These are phyloP conservation scores for Periparus ater DNA, from an alignment of 2,797 vertebrate genomes.

Conservation along the genomic window DNA sequence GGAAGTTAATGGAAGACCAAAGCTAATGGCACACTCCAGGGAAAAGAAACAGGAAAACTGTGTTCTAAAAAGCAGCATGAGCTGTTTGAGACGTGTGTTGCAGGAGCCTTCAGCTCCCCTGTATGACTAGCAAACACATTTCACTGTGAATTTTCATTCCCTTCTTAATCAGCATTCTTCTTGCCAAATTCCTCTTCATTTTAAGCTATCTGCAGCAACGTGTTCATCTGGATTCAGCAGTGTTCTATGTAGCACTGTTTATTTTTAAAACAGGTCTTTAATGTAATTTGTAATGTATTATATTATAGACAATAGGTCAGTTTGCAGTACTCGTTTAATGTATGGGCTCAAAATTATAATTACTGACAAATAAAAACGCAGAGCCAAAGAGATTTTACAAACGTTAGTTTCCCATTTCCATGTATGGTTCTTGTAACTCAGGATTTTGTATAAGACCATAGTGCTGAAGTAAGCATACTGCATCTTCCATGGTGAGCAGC, in stretches of 20 bases:
- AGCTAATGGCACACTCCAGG: slow-evolving; percentile 41
- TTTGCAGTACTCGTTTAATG: neutral
- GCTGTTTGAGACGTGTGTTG: neutral
- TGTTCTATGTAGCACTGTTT: neutral
- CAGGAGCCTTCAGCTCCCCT: neutral
- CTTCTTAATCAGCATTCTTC: neutral
- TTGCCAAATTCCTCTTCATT: neutral
- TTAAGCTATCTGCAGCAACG: neutral
- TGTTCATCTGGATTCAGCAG: neutral
- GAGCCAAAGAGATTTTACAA: neutral
- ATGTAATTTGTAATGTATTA: neutral
- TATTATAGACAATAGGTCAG: neutral
- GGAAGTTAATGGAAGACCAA: slow-evolving; percentile 49
- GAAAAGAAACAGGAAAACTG: slow-evolving; percentile 22
- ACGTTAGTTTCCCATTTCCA: neutral
- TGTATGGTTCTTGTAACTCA: neutral
- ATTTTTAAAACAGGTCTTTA: neutral
- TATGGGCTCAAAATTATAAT: neutral
- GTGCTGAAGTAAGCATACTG: neutral
- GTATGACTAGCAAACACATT: neutral
- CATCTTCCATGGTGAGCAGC: neutral
- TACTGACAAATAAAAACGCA: neutral
- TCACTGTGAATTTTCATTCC: neutral
- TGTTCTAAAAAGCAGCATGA: neutral
- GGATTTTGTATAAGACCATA: neutral